A percentile compares a stretch with the other conserved stretches of the same genome.
Evolutionary conservation across 2,888 invertebrate species (phyloP).

Genomic region (Perizoma affinitatum): DNA sequence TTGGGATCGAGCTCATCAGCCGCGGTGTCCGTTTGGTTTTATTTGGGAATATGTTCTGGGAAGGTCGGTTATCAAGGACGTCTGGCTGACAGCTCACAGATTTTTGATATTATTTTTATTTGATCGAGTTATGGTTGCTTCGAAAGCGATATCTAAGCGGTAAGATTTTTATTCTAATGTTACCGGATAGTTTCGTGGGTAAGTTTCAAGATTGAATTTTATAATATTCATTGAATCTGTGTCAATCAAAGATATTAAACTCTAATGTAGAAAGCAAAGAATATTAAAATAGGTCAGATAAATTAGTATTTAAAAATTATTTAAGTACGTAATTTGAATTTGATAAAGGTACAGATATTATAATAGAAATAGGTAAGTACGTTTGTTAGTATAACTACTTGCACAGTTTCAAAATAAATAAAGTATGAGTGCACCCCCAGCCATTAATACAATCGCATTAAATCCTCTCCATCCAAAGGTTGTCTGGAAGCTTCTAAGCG

Average conservation of each 20-base stretch:
- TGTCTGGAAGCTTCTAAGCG: no score
- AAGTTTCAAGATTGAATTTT: constrained; percentile 10
- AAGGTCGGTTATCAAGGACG: constrained; percentile 75
- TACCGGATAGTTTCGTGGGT: constrained; percentile 29
- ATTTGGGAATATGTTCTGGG: constrained; percentile 66
- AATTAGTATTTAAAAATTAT: no score
- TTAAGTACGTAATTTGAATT: no score
- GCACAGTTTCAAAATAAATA: no score
- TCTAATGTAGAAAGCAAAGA: background rate
- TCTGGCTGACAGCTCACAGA: constrained; percentile 48
- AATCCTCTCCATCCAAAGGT: no score
- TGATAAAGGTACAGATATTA: no score
- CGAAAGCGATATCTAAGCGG: constrained; percentile 31
- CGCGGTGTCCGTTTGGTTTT: constrained; percentile 61
- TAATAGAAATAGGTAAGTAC: no score
- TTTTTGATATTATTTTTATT: constrained; percentile 52
- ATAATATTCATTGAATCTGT: constrained; percentile 5
- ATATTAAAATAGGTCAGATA: background rate
- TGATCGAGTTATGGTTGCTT: constrained; percentile 38
- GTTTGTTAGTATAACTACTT: no score
- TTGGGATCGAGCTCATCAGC: constrained; percentile 56
- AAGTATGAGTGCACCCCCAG: no score
- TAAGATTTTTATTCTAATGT: constrained; percentile 12
- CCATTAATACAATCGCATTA: no score
- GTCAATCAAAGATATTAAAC: constrained; percentile 6